phyloP scores from a whole-genome alignment of 2,888 invertebrate species.

The Caenorhabditis imperialis region DNA sequence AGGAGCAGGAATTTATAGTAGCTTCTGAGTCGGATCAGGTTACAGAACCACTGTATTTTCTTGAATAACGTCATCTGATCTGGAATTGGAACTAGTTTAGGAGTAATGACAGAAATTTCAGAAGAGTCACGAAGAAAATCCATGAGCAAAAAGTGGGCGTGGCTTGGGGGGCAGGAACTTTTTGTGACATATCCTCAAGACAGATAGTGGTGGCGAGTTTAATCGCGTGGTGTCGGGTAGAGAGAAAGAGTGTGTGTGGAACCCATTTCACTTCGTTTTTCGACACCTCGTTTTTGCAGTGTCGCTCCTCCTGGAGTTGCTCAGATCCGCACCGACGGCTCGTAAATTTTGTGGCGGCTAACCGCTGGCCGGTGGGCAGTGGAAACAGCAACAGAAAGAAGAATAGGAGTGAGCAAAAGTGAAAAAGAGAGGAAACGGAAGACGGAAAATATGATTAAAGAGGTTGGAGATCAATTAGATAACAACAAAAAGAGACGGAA shows the following conservation, averaged over 20 bases:
- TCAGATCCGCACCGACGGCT: constrained; percentile 15
- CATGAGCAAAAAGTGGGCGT: no score
- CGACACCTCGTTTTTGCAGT: constrained; percentile 48
- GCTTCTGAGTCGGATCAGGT: constrained; percentile 36
- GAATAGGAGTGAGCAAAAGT: constrained; percentile 3
- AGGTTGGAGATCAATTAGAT: constrained; percentile 44
- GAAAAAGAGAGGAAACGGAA: constrained; percentile 4
- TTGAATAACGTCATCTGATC: constrained; percentile 40
- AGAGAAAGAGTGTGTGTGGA: constrained; percentile 7
- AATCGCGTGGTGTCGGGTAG: neutral
- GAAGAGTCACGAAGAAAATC: no score
- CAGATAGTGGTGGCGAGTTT: no score
- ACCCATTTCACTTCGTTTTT: constrained; percentile 50
- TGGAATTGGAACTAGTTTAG: no score
- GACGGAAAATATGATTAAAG: constrained; percentile 39
- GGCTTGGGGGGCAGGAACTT: no score
- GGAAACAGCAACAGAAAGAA: neutral
- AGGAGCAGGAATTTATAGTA: constrained; percentile 64
- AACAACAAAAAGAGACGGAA: constrained; percentile 8
- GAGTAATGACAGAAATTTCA: no score
- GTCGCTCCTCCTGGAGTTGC: constrained; percentile 21
- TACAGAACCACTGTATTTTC: constrained; percentile 37
- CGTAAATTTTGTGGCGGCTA: constrained; percentile 39
- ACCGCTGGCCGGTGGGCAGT: constrained; percentile 26
- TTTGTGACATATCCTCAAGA: no score